Base-by-base conservation (phyloP, 2,113 vertebrate genomes). In the Leucoraja erinaceus region DNA sequence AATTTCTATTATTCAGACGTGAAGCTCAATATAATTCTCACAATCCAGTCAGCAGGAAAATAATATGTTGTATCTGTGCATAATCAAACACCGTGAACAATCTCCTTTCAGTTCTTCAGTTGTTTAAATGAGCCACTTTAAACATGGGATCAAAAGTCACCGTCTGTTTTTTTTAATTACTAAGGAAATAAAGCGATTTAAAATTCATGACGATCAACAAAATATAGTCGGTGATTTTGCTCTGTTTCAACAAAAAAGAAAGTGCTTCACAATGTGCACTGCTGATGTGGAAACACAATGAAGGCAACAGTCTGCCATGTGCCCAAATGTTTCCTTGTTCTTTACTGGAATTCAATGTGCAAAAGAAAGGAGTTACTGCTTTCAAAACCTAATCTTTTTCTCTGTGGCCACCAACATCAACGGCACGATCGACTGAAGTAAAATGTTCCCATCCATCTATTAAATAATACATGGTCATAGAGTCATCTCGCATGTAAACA, bases 101-200 rank as follows among this genome's bases (percentile, higher is more conserved):
- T 88, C 63, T 88, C 83, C 83, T 66, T 63, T 88, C 83, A 31
- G 59, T 88, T 61, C 63, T n/a, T 63, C 59, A 63, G 83, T 88
- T 88, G 83, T 88, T 86, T 56, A 88, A 88, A 88, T 63, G 83
- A 88, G 83, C 83, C 61, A 88, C 83, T 88, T 88, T 63, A 88
- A 88, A 88, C 83, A 66, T 63, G 83, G 83, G 83, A 31, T 88
- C 83, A 88, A 66, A 63, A 88, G 83, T 88, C 83, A 88, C 59
- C 59, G 59, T 88, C 83, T 63, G 83, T 59, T 88, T 88, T 28
- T 59, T 72, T 66, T 63, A 61, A 88, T 88, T 88, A 88, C 59
- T 63, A 63, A 88, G 83, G 59, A 88, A 88, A 88, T 88, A 88
- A 88, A 88, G 83, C 56, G 31, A 31, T 88, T 88, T 88, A 88